phyloP scores from a whole-genome alignment of 2,113 vertebrate species.

The Gymnocephalus cernua region DNA sequence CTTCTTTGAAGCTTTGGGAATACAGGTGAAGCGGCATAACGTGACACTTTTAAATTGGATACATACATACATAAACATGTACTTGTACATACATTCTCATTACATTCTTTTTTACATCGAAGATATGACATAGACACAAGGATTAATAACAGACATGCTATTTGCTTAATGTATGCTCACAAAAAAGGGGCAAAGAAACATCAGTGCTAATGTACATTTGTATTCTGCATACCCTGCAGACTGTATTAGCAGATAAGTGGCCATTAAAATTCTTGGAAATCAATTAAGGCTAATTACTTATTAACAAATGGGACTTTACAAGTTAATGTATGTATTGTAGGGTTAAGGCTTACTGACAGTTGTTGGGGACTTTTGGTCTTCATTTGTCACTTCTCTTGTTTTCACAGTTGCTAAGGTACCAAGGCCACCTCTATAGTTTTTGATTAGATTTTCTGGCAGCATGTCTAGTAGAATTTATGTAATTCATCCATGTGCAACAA shows the following conservation, averaged over 20 bases:
- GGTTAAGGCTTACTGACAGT: neutral
- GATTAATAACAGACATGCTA: neutral
- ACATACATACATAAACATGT: neutral
- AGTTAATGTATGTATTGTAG: slow-evolving; percentile 15
- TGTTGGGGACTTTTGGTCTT: neutral
- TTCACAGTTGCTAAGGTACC: neutral
- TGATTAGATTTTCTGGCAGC: neutral
- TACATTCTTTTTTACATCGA: slow-evolving; percentile 1
- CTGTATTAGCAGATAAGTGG: slow-evolving; percentile 24
- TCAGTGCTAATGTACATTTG: slow-evolving; percentile 23
- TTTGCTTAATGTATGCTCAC: neutral
- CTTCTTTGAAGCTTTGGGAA: slow-evolving; percentile 22
- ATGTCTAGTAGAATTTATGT: neutral
- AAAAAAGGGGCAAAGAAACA: neutral
- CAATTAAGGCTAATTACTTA: slow-evolving; percentile 36
- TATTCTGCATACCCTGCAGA: slow-evolving; percentile 13
- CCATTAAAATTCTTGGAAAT: slow-evolving; percentile 39
- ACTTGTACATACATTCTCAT: slow-evolving; percentile 12
- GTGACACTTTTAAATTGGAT: slow-evolving; percentile 6
- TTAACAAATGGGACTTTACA: slow-evolving; percentile 21
- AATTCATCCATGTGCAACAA: neutral
- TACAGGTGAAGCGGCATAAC: slow-evolving; percentile 5
- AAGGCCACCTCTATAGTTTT: neutral
- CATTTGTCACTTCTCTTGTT: neutral
- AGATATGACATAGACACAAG: neutral